These are phyloP conservation scores for Hipparchia semele DNA, from an alignment of 2,888 invertebrate genomes.

Conservation along the genomic window DNA sequence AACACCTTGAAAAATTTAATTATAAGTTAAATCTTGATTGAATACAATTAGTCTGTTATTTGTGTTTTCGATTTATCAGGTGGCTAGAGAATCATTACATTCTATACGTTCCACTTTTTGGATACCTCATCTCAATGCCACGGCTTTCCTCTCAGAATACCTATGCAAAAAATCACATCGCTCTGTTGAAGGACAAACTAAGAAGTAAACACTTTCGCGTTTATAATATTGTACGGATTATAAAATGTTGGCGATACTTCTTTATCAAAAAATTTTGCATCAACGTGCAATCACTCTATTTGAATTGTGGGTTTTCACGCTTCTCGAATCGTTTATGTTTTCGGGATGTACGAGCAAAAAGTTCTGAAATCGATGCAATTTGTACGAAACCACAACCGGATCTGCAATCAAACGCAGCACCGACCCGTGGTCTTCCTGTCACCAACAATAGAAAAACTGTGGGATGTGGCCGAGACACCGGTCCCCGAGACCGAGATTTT, in stretches of 20 bases:
- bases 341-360: conserved; percentile 18
- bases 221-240: not conserved
- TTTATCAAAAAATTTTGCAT: not conserved
- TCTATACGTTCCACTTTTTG: too few relatives aligned
- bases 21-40: too few relatives aligned
- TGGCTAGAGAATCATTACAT: too few relatives aligned
- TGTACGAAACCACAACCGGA: conserved; percentile 53
- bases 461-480: conserved; percentile 59
- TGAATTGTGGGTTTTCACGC: not conserved
- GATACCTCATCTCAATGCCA: too few relatives aligned
- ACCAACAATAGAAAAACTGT: conserved; percentile 53
- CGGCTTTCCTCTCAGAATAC: not conserved
- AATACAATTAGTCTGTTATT: too few relatives aligned
- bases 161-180: too few relatives aligned
- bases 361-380: conserved; percentile 43
- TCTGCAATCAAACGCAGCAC: conserved; percentile 51
- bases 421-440: conserved; percentile 52
- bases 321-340: conserved; percentile 1
- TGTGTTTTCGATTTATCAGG: too few relatives aligned
- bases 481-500: conserved; percentile 19
- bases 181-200: too few relatives aligned
- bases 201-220: too few relatives aligned
- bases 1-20: too few relatives aligned
- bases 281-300: not conserved
- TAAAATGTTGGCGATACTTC: not conserved